These are phyloP conservation scores for Echiichthys vipera DNA, from an alignment of 2,797 vertebrate genomes.

Conservation along the genomic window DNA sequence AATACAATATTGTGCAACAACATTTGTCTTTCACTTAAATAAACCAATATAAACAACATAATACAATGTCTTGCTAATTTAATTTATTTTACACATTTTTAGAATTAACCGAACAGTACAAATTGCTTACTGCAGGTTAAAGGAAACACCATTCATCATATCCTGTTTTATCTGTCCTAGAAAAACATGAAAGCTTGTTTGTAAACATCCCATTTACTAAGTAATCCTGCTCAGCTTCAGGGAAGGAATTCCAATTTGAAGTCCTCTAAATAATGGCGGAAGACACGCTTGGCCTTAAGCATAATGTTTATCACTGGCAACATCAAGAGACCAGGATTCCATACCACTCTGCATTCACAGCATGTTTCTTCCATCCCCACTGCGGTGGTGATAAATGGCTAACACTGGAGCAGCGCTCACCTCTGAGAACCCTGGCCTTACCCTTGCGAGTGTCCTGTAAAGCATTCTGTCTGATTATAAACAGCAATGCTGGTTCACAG, in stretches of 20 bases:
- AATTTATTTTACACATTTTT: not conserved
- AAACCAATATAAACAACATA: not conserved
- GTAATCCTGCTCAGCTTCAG: constrained; percentile 55
- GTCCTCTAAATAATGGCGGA: constrained; percentile 74
- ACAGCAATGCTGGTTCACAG: constrained; percentile 43
- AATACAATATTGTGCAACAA: not conserved
- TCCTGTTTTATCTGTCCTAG: constrained; percentile 29
- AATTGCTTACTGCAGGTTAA: constrained; percentile 3
- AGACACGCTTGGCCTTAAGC: constrained; percentile 76
- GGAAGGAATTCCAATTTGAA: constrained; percentile 66
- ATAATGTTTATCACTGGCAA: constrained; percentile 78
- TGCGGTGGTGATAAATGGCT: constrained; percentile 79
- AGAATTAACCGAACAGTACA: not conserved
- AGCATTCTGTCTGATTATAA: constrained; percentile 78
- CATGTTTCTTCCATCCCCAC: constrained; percentile 69
- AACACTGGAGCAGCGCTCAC: constrained; percentile 75
- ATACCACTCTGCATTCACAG: constrained; percentile 79
- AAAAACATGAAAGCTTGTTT: constrained; percentile 42
- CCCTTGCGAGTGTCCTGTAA: constrained; percentile 80
- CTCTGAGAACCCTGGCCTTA: constrained; percentile 77
- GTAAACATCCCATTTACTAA: constrained; percentile 65
- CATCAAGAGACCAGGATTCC: constrained; percentile 75
- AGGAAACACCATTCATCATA: constrained; percentile 17
- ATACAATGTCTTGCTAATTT: not conserved
- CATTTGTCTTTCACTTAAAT: not conserved